Evolutionary conservation across 1,140 invertebrate genomes (phyloP), one percentile per base, ranked within the genome.

Genomic region (Ptiloglossa arizonensis): DNA sequence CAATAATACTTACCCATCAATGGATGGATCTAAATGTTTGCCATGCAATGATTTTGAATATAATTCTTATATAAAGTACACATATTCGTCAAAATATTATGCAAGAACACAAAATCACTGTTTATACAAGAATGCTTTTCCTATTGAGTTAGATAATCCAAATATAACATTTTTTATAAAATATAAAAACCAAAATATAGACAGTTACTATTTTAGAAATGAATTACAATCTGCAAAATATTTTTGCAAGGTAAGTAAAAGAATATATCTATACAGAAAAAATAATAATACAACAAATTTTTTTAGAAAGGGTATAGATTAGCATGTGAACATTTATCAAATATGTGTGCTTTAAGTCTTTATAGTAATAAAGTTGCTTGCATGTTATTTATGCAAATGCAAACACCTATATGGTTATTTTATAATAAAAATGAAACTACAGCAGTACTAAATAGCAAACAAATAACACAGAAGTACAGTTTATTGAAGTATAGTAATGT

Each of bases 251-350:
- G 94, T 94, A 91, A 85, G 74, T 67, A 64, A 48, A 59, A 56
- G 62, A 54, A 35, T 46, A 22, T 27, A 5, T n/a, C 19, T 15
- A 35, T 22, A 48, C 22, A 19, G 2, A 9, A 60, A 15, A 11
- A 15, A n/a, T 46, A 32, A 75, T 74, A 62, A 60, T 59, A 8
- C 50, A 27, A 52, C n/a, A 27, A 57, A 68, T 81, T 38, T 87
- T 93, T 93, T 79, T 71, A 94, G 91, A 91, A 92, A 74, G 91
- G 91, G 62, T 92, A 94, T 85, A 87, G 76, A 59, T 93, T 91
- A 27, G 94, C 95, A 8, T 97, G 96, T 85, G 94, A 96, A 88
- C 89, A 94, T 66, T 88, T 97, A 46, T 94, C 94, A 3, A 96
- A 97, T 90, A 93, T 96, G 87, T 97, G 96, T 86, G 92, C 93